Evolutionary conservation across 2,797 vertebrate genomes (phyloP), one percentile per base, ranked within the genome.

Genomic region (Euthynnus affinis): DNA sequence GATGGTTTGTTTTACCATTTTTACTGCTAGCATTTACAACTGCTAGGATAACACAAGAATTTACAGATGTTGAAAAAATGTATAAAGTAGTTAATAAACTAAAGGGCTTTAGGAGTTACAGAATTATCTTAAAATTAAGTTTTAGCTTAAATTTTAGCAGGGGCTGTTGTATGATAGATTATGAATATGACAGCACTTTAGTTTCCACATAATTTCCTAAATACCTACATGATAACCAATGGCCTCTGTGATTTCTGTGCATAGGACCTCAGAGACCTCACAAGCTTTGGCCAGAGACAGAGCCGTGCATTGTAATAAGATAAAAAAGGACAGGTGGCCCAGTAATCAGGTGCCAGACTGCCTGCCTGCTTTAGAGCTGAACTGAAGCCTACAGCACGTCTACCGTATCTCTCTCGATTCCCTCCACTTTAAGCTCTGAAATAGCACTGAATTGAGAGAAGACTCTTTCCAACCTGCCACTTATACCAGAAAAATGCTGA

Each of bases 241-340:
- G 69, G 56, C 68, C n/a, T 76, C 53, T 40, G 74, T 81, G 72
- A 85, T 88, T 88, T 83, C 42, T 76, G 57, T 81, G 76, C 71
- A 65, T 57, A 61, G 59, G 74, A 86, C 56, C 70, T 81, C 9
- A 32, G 44, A 66, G 64, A 72, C 42, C 78, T 77, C 63, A 56
- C 71, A 85, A 52, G 81, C 86, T 78, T 89, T 83, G 81, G 77
- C 71, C 71, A 70, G 58, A 87, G 83, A 94, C 90, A 88, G 78
- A 90, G 91, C 72, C 14, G 48, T 68, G 82, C 85, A 91, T 89
- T 92, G 91, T 94, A 93, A 94, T 89, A 81, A 93, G 92, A 94
- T 94, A 93, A 92, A 88, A 89, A 80, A 81, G 87, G 91, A 90
- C 94, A 95, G 93, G 92, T 94, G 93, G 92, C 88, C 78, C 62